Conservation (phyloP, 2,797 vertebrate species). For the Karalla daura region DNA sequence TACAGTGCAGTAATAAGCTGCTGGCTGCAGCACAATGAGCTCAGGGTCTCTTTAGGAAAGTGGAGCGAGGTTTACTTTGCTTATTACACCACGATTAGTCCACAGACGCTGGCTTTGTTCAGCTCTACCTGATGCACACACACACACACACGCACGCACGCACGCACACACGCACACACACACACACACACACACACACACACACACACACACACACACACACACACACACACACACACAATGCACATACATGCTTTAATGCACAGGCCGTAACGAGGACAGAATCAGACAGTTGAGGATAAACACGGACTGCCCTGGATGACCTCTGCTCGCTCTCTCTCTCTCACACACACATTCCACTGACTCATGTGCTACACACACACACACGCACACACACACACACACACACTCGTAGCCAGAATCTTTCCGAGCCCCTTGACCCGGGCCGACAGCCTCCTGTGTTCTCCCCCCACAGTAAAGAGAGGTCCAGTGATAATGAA, state of each 20-base stretch:
- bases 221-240: too few relatives aligned
- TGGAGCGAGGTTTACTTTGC: conserved; percentile 70
- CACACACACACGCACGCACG: conserved; percentile 1
- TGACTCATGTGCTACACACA: conserved; percentile 1
- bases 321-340: conserved; percentile 17
- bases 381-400: background rate
- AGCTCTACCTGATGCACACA: conserved; percentile 41
- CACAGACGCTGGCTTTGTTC: conserved; percentile 61
- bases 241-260: conserved; percentile 15
- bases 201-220: background rate
- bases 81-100: conserved; percentile 71
- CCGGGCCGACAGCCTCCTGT: conserved; percentile 52
- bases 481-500: conserved; percentile 66
- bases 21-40: conserved; percentile 61
- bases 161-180: background rate
- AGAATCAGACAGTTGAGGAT: conserved; percentile 34
- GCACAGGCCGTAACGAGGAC: conserved; percentile 18
- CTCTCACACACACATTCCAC: conserved; percentile 3
- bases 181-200: background rate
- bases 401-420: conserved; percentile 17
- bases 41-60: conserved; percentile 64
- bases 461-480: conserved; percentile 51
- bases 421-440: conserved; percentile 56
- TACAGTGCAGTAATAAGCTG: conserved; percentile 48
- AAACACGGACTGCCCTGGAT: conserved; percentile 31